Evolutionary conservation across 2,113 vertebrate species (phyloP).

Genomic region (Todiramphus chloris): DNA sequence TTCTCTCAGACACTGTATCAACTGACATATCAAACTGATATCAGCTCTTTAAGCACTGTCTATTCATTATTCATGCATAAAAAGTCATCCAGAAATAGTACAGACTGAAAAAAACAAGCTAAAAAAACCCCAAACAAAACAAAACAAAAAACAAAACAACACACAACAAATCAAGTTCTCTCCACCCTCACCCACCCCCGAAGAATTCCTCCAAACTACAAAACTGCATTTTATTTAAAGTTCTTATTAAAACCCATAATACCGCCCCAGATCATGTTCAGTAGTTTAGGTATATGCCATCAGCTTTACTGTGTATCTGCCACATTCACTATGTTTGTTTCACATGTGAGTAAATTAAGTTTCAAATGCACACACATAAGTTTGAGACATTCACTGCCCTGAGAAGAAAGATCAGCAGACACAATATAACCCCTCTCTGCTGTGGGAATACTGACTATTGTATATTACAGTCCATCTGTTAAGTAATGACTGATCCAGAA

Average conservation of each 20-base stretch:
- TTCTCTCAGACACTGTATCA: neutral
- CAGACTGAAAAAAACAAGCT: neutral
- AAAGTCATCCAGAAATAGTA: neutral
- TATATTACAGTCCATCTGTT: slow-evolving; percentile 74
- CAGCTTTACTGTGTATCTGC: slow-evolving; percentile 7
- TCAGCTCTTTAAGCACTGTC: neutral
- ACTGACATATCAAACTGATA: neutral
- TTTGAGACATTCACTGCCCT: neutral
- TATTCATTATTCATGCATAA: neutral
- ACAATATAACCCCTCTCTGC: slow-evolving; percentile 40
- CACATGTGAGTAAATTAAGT: neutral
- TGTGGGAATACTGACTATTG: slow-evolving; percentile 24
- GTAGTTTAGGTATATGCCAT: slow-evolving; percentile 54
- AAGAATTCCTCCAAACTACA: neutral
- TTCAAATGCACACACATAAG: neutral
- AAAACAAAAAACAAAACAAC: neutral
- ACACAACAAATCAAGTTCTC: neutral
- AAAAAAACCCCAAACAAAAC: too few species aligned
- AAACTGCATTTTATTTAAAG: neutral
- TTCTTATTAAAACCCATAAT: slow-evolving; percentile 68
- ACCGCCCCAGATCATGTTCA: slow-evolving; percentile 31
- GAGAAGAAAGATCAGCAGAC: slow-evolving; percentile 25
- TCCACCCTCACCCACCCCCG: fast-evolving
- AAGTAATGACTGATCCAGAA: slow-evolving; percentile 83
- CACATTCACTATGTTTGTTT: neutral